Evolutionary conservation across 2,113 vertebrate species (phyloP), one percentile per base, ranked within the genome.

Genomic region (Micronycteris hirsuta): DNA sequence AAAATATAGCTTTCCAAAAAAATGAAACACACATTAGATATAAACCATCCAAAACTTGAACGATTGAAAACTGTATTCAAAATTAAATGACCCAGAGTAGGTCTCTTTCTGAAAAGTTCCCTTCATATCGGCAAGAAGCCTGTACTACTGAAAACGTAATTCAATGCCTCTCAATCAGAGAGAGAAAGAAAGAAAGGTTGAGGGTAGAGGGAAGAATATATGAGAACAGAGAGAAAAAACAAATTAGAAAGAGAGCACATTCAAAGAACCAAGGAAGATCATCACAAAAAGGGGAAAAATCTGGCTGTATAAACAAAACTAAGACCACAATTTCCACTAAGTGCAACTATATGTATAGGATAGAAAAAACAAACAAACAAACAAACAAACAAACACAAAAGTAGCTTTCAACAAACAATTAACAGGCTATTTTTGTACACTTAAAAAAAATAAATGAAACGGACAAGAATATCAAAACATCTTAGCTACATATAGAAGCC

Each of bases 1-100:
- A 99, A 99, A 99, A 99, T 99, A 98, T 98, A 99, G 98, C 98
- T 99, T 99, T 99, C 98, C 98, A 98, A 98, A 99, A 99, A 99
- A 99, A 98, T 98, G 98, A 99, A 99, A 99, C 98, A 98, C 98
- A 98, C 98, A 97, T 99, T 99, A 98, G 98, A 99, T 99, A 99
- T 99, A 99, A 99, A 99, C 98, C 98, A 99, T 99, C 98, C 98
- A 99, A 99, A 99, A 98, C 98, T 97, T 98, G 98, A 98, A 99
- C 98, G 98, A 99, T 98, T 99, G 98, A 99, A 99, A 99, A 99
- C 98, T 98, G 98, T 99, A 98, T 98, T 99, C 98, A 98, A 98
- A 98, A 99, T 98, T 98, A 98, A 98, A 98, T 98, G 97, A 98
- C 98, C 98, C 97, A 98, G 98, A 99, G 97, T 98, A 98, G 99